Percentiles rank a stretch among this genome's conserved stretches.
These are phyloP conservation scores for Metridium senile DNA, from an alignment of 92 coral and sea anemone species.

Conservation along the genomic window DNA sequence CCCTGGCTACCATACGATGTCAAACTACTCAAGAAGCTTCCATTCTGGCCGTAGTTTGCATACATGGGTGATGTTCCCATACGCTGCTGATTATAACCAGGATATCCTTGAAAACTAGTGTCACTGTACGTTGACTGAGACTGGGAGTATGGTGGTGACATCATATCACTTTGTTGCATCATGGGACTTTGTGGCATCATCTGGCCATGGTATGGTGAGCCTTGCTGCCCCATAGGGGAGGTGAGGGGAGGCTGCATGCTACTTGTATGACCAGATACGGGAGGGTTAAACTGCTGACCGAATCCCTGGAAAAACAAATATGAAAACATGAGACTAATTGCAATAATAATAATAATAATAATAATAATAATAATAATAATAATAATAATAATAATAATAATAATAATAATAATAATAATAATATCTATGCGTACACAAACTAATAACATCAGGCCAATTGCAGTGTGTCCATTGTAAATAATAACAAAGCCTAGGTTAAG, in stretches of 20 bases:
- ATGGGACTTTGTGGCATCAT: conserved; percentile 64
- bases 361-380: too few relatives aligned
- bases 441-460: too few relatives aligned
- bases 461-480: too few relatives aligned
- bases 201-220: conserved; percentile 44
- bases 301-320: conserved; percentile 22
- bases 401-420: too few relatives aligned
- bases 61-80: conserved; percentile 49
- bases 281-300: conserved; percentile 35
- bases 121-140: conserved; percentile 34
- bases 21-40: conserved; percentile 35
- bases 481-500: too few relatives aligned
- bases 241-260: conserved; percentile 35
- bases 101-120: conserved; percentile 55
- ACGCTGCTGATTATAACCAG: conserved; percentile 45
- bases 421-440: too few relatives aligned
- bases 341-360: too few relatives aligned
- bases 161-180: conserved; percentile 72
- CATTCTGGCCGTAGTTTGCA: conserved; percentile 46
- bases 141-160: conserved; percentile 37
- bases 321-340: neutral
- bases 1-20: conserved; percentile 26
- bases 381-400: too few relatives aligned
- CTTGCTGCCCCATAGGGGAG: conserved; percentile 40
- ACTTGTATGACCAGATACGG: conserved; percentile 27